Evolutionary conservation across 2,888 invertebrate genomes (phyloP), one percentile per base, ranked within the genome.

Genomic region (Agrilus mali): DNA sequence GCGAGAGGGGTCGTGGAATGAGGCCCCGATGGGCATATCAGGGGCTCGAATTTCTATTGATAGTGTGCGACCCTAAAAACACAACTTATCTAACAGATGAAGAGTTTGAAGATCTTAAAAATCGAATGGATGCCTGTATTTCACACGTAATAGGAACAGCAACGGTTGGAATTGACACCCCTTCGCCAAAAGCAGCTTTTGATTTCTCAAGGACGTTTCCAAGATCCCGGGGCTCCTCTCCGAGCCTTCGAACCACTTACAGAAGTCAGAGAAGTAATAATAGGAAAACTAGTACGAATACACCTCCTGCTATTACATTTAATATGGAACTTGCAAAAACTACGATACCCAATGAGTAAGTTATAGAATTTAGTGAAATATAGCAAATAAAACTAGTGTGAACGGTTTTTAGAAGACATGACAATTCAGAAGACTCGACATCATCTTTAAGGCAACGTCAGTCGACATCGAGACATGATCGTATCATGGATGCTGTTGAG

Each of bases 21-120:
- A 66, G 86, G 16, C 88, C 89, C 0, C 73, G 90, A 58, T 93
- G 92, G 92, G 90, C 92, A 3, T 80, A 80, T 58, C 88, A 88
- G 60, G 92, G 93, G 0, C 62, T 93, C 41, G 92, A 93, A 58
- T 93, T 89, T 63, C 71, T 94, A 2, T 80, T 86, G 64, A 72
- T 82, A 35, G 86, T 87, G 1, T 89, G 87, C 58, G 88, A 92
- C 58, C 88, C 90, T 0, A 75, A 81, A 51, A 82, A 88, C 55
- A 85, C 90, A 0, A 77, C 77, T 50, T 78, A 81, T 60, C 69
- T 93, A 36, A 75, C 77, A 15, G 85, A 89, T 35, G 71, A 73
- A 17, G 84, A 89, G 56, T 93, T 92, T 61, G 82, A 86, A 65
- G 80, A 78, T 52, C 63, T 92, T 46, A 89, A 89, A 60, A 71